Evolutionary conservation across 2,888 invertebrate species (phyloP).

Genomic region (Hydraecia micacea): DNA sequence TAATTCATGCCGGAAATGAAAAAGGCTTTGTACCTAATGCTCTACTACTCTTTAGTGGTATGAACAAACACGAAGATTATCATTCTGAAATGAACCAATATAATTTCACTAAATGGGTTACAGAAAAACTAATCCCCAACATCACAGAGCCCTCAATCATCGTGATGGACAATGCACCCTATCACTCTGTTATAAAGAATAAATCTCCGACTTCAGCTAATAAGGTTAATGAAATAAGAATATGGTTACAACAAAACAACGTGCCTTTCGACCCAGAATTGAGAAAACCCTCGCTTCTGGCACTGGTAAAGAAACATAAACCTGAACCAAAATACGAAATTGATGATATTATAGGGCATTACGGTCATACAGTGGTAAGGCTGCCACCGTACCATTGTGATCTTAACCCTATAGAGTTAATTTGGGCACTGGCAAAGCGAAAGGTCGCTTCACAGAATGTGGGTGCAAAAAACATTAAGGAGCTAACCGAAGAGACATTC

Average conservation of each 20-base stretch:
- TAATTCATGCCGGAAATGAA: conserved; percentile 2
- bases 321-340: background rate
- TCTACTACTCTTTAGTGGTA: background rate
- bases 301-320: background rate
- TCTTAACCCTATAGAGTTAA: conserved; percentile 6
- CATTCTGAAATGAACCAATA: background rate
- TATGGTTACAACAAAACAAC: conserved; percentile 7
- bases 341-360: background rate
- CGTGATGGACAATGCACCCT: background rate
- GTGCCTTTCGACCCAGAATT: background rate
- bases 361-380: background rate
- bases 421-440: conserved; percentile 3
- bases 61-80: conserved; percentile 2
- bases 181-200: background rate
- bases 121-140: background rate
- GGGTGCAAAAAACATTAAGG: background rate
- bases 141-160: conserved; percentile 14
- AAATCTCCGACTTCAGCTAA: background rate
- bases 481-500: conserved; percentile 6
- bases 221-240: background rate
- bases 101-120: conserved; percentile 11
- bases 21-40: conserved; percentile 1
- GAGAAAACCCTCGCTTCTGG: background rate
- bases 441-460: conserved; percentile 12
- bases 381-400: background rate